phyloP scores from a whole-genome alignment of 1,140 invertebrate species.

The Dreissena rostriformis region DNA sequence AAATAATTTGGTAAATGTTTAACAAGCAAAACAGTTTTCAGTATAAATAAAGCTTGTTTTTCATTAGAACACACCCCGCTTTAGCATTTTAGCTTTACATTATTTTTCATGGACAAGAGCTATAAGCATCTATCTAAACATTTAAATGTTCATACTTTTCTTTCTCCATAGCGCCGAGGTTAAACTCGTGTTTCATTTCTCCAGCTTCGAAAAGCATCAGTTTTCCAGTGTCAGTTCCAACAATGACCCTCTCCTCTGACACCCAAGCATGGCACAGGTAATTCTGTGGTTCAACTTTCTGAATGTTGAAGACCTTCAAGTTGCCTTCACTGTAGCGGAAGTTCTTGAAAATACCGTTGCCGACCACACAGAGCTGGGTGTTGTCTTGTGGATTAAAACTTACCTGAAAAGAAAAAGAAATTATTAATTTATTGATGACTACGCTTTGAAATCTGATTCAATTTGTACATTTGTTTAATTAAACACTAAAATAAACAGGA shows the following conservation, averaged over 20 bases:
- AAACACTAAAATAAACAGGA: no score
- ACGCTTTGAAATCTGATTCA: no score
- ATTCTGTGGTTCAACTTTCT: conserved; percentile 89
- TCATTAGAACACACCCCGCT: no score
- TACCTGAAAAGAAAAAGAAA: conserved; percentile 81
- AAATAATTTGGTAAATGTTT: no score
- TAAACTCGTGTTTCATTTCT: conserved; percentile 85
- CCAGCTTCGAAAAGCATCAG: conserved; percentile 90
- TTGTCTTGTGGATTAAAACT: conserved; percentile 90
- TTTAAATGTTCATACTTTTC: conserved; percentile 59
- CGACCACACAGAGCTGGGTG: conserved; percentile 88
- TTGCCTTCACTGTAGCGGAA: conserved; percentile 90
- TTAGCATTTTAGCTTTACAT: no score
- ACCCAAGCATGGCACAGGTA: conserved; percentile 85
- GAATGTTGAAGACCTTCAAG: conserved; percentile 91
- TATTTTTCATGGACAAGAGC: no score
- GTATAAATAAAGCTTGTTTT: no score
- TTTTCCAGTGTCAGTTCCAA: conserved; percentile 88
- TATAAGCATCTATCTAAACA: not conserved
- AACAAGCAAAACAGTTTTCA: no score
- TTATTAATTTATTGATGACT: no score
- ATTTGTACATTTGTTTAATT: no score
- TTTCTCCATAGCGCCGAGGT: conserved; percentile 61
- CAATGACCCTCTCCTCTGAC: conserved; percentile 88
- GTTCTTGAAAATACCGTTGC: conserved; percentile 88